Evolutionary conservation across 2,888 invertebrate species (phyloP), one percentile per base, ranked within the genome.

Genomic region (Drosophila pegasa): DNA sequence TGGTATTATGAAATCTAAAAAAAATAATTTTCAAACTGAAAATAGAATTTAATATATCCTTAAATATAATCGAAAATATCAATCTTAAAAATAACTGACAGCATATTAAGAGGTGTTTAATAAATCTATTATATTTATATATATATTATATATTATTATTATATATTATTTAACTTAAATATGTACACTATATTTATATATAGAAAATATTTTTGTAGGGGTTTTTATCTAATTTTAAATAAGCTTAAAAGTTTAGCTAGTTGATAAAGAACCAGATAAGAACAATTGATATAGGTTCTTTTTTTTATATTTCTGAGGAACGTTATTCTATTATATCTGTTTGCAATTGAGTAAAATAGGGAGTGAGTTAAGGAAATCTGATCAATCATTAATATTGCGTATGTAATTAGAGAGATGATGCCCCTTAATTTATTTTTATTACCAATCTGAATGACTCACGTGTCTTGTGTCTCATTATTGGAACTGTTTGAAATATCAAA

Each of bases 371-470:
- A 27, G 9, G 1, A 51, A 22, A 16, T 31, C 2, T 55, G 16
- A 60, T 33, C 8, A n/a, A 29, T 45, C 45, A 58, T 43, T 29
- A 54, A 25, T 20, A 12, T 56, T 22, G n/a, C 12, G n/a, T 2
- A 7, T 35, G 9, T 14, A 35, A 16, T 50, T 22, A 35, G n/a
- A 16, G 9, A 16, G 22, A 50, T 54, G 33, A 25, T 33, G 16
- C 41, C 7, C 31, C 16, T 16, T 7, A 25, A 22, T 8, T 3
- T 5, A 12, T 27, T 18, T 18, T 3, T 18, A 55, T 33, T 27
- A n/a, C 16, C 61, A 31, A 41, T 7, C 16, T 16, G 10, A 6
- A 2, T 68, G 62, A 68, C 25, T 69, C 64, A 69, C 37, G 8
- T 27, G 7, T n/a, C 31, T 16, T 33, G 10, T 10, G 29, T 9